These are phyloP conservation scores for Trichonephila clavipes DNA, from an alignment of 1,140 invertebrate species.

Conservation along the genomic window DNA sequence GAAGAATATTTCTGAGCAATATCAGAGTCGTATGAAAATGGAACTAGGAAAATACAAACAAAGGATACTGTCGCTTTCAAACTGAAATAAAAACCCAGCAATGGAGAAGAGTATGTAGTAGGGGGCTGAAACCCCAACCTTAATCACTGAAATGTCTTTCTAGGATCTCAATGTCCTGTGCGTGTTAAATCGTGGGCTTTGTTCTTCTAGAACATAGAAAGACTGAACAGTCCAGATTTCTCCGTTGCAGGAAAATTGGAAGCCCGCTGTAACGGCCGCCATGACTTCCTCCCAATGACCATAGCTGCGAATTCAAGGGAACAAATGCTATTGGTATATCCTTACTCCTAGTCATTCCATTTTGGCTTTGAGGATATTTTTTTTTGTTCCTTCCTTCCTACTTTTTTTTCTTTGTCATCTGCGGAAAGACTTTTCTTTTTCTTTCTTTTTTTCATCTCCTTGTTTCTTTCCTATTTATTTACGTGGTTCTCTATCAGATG, in stretches of 20 bases:
- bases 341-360: slow-evolving; percentile 36
- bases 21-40: background rate
- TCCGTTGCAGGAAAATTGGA: slow-evolving; percentile 51
- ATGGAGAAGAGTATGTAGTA: background rate
- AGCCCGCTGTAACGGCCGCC: slow-evolving; percentile 26
- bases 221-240: background rate
- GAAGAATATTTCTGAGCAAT: background rate
- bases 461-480: slow-evolving; percentile 44
- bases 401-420: background rate
- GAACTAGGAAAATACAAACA: background rate
- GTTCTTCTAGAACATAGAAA: background rate
- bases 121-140: background rate
- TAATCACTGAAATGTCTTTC: slow-evolving; percentile 59
- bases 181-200: slow-evolving; percentile 51
- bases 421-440: slow-evolving; percentile 7
- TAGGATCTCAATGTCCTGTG: slow-evolving; percentile 30
- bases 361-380: slow-evolving; percentile 39
- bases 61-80: background rate
- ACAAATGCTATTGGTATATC: slow-evolving; percentile 46
- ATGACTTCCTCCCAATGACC: slow-evolving; percentile 45
- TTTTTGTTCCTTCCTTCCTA: background rate
- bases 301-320: slow-evolving; percentile 39
- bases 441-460: background rate
- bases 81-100: slow-evolving; percentile 35
- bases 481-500: background rate